Evolutionary conservation across 2,797 vertebrate genomes (phyloP), one percentile per base, ranked within the genome.

Genomic region (Loris lydekkerianus): DNA sequence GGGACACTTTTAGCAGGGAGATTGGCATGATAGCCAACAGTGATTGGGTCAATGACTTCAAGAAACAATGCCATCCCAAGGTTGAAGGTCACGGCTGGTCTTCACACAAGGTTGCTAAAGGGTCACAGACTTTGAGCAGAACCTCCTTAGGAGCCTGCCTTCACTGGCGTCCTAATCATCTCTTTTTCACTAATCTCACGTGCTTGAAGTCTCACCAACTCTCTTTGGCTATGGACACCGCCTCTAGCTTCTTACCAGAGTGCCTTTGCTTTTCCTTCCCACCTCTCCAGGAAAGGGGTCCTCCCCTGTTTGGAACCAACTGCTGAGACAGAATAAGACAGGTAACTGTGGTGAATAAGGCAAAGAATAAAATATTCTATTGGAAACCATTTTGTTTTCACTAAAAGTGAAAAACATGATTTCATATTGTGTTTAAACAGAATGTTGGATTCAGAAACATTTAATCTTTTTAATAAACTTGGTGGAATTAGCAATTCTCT

Each of bases 11-110:
- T 49, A 29, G 11, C 43, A 37, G 23, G 53, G 3, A 27, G n/a
- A 29, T 37, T 0, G 1, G 31, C 18, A 67, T 11, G 0, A 4
- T 2, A 60, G 15, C 11, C 11, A 18, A 3, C 13, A 18, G 3
- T 9, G 5, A 10, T 1, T 4, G 20, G 2, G 27, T 72, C 43
- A 63, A 9, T 20, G 53, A 61, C 11, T 49, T 5, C 56, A 63
- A 10, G 6, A 13, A 37, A 7, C 6, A 40, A 6, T 1, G 14
- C 15, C 27, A 17, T 1, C 1, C 15, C 7, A 3, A 60, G 17
- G 31, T 31, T 78, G 31, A 85, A 49, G 13, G 0, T 77, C 29
- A 75, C 61, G 17, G 56, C 2, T 25, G 5, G 5, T 70, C 34
- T 91, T 78, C 9, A 29, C n/a, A 72, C 31, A 63, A 75, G 15